Base-by-base conservation (phyloP, 2,888 invertebrate genomes). In the Pyralis farinalis region DNA sequence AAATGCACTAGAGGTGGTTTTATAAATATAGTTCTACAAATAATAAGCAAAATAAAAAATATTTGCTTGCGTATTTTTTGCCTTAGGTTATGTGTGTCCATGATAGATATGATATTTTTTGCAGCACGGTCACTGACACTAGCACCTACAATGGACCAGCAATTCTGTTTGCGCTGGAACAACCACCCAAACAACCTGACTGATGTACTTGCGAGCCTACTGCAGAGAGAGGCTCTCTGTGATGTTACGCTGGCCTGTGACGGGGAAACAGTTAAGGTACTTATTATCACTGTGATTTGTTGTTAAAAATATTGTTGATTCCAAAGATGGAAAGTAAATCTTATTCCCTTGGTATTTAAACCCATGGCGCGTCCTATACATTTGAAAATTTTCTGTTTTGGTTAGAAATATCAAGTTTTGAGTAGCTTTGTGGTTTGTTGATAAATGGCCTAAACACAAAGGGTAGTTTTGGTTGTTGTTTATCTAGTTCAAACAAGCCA, bases 81-180 rank as follows among this genome's bases (percentile, higher is more conserved):
- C 7, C 25, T 8, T 16, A 28, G 40, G 20, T 30, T 7, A 20
- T 37, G 20, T 34, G 7, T 34, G 25, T 43, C 7, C 7, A 31
- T 41, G 35, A 43, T 12, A 8, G 11, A 30, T 55, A 46, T n/a
- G n/a, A 33, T 49, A 49, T 60, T 66, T 49, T 66, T 84, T 86
- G 61, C 85, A 90, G 90, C 85, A 83, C 88, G 87, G 80, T 82
- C 90, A 87, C 83, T 90, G 88, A 89, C 90, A 86, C 73, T 85
- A 83, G 82, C 87, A 80, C 84, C 87, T 68, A 91, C 89, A 80
- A 92, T 92, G 92, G 92, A 94, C 92, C 94, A 94, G 89, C 96
- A 96, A 92, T 97, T 96, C 91, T 96, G 96, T 91, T 93, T 97
- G 84, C 94, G 96, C 91, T 97, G 96, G 96, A 96, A 96, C 92